Evolutionary conservation across 2,888 invertebrate species (phyloP).

Genomic region (Melinaea menophilus): DNA sequence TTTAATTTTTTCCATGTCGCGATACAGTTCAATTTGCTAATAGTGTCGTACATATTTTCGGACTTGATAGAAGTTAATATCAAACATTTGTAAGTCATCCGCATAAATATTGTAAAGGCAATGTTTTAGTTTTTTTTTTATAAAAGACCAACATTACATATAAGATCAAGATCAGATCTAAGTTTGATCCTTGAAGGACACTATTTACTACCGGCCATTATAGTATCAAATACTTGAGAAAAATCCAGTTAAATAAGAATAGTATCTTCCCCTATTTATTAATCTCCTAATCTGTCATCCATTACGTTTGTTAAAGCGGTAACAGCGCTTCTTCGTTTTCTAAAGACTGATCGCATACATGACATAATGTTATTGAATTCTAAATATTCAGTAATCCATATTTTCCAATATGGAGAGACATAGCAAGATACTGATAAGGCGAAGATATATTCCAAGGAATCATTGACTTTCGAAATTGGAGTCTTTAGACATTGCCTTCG

Average conservation of each 20-base stretch:
- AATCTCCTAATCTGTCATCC: neutral
- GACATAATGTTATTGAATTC: conserved; percentile 14
- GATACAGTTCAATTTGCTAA: no score
- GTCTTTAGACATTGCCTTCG: no score
- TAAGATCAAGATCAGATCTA: neutral
- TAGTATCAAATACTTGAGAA: neutral
- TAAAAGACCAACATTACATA: neutral
- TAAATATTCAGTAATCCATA: conserved; percentile 14
- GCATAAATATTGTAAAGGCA: no score
- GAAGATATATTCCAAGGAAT: conserved; percentile 8
- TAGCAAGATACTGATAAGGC: conserved; percentile 2
- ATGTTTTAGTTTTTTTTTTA: no score
- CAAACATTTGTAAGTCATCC: no score
- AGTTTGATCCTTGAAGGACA: neutral
- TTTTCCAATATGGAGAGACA: conserved; percentile 21
- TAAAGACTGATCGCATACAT: conserved; percentile 6
- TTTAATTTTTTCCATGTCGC: no score
- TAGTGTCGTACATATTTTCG: no score
- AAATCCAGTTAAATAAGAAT: conserved; percentile 3
- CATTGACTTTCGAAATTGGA: conserved; percentile 16
- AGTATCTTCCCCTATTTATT: neutral
- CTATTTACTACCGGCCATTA: neutral
- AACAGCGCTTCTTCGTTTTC: neutral
- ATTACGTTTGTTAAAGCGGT: neutral
- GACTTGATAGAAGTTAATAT: no score